Base-by-base conservation (phyloP, 2,888 invertebrate genomes). In the Desoria tigrina region DNA sequence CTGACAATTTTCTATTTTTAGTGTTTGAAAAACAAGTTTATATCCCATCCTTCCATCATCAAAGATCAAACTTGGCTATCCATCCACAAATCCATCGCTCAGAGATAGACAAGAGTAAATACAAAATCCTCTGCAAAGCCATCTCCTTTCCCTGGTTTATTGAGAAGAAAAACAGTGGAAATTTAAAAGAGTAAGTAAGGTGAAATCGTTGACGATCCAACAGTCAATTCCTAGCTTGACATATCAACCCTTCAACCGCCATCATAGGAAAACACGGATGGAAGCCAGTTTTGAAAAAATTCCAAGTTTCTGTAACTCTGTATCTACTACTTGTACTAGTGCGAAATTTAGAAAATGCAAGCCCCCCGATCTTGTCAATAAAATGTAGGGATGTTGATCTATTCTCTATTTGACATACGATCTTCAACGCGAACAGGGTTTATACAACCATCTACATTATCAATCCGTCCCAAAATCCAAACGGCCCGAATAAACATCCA, bases 21-120 rank as follows among this genome's bases (percentile, higher is more conserved):
- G 39, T 16, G 9, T 16, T 11, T 39, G 9, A 16, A 16, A 39
- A 39, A 39, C 39, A 39, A 39, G n/a, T 39, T 16, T 39, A 11
- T 39, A 39, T 39, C 39, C 39, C 9, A 39, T 39, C 16, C 39
- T 39, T 49, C 49, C 18, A 49, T 16, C 49, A 7, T n/a, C n/a
- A n/a, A n/a, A n/a, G n/a, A n/a, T 49, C 21, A 39, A 49, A 49
- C 49, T 49, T 49, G 18, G 49, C 49, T 9, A 49, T 49, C 49
- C 7, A 11, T 49, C 49, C 21, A 49, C 49, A 49, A 49, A 49
- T 49, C 49, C 49, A 49, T 49, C 49, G 49, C 49, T 49, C 49
- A n/a, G 49, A 49, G 14, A 16, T 18, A 49, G 11, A 49, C 18
- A 18, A 49, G 18, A n/a, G 49, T 49, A 49, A 49, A 49, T 49